These are phyloP conservation scores for Riparia riparia DNA, from an alignment of 2,113 vertebrate species.

Conservation along the genomic window DNA sequence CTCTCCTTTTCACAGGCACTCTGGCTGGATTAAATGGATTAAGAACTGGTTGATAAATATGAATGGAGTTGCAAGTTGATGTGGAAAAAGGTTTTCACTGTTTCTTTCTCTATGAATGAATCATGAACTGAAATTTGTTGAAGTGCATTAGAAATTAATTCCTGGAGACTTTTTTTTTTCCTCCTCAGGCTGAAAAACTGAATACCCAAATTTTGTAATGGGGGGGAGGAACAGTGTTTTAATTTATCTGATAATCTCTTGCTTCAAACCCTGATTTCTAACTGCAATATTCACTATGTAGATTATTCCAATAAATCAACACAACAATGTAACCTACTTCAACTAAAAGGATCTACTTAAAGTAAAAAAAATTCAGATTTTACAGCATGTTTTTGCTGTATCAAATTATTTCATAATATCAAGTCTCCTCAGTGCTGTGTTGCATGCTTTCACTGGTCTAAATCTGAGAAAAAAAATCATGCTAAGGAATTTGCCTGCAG, in stretches of 20 bases:
- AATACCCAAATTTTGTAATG: neutral
- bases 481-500: neutral
- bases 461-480: neutral
- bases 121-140: slow-evolving; percentile 29
- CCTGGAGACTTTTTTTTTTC: neutral
- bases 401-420: neutral
- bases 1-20: slow-evolving; percentile 61
- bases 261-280: neutral
- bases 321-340: neutral
- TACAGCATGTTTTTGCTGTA: neutral
- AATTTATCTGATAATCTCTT: neutral
- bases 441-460: neutral
- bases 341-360: neutral
- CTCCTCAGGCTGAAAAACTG: neutral
- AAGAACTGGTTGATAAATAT: slow-evolving; percentile 55
- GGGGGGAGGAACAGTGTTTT: neutral
- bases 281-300: neutral
- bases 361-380: neutral
- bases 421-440: neutral
- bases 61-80: slow-evolving; percentile 52
- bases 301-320: neutral
- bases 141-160: slow-evolving; percentile 62
- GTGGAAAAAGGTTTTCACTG: slow-evolving; percentile 54
- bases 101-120: slow-evolving; percentile 67
- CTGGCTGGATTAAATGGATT: slow-evolving; percentile 62